Percentiles rank a stretch among this genome's conserved stretches.
Conservation (phyloP, 2,888 invertebrate genomes). For the Eulithis testata region DNA sequence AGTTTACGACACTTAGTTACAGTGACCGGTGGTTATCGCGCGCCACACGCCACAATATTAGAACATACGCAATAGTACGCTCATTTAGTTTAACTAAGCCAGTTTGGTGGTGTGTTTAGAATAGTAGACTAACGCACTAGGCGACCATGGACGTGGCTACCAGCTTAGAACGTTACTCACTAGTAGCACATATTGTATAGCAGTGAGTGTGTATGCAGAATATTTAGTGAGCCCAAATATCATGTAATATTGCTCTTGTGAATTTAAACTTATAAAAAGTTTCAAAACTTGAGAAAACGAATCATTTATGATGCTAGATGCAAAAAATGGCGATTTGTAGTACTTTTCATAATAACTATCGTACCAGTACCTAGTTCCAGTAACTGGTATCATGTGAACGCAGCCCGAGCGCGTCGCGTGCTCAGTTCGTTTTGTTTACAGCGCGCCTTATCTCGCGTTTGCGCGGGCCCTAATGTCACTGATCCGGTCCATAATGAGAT, state of each 20-base stretch:
- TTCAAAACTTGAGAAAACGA: too few relatives aligned
- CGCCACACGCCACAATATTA: constrained; percentile 13
- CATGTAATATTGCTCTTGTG: too few relatives aligned
- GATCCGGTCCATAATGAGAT: constrained; percentile 36
- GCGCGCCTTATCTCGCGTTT: constrained; percentile 32
- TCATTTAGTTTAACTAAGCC: not conserved
- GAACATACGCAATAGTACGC: not conserved
- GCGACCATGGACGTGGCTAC: too few relatives aligned
- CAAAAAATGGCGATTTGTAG: too few relatives aligned
- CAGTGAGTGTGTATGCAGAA: too few relatives aligned
- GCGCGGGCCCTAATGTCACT: constrained; percentile 38
- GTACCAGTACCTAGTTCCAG: not conserved
- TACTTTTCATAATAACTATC: too few relatives aligned
- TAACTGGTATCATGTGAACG: constrained; percentile 1
- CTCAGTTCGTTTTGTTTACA: constrained; percentile 33
- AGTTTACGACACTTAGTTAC: constrained; percentile 21
- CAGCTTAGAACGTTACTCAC: too few relatives aligned
- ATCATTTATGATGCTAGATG: too few relatives aligned
- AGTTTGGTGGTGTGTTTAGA: not conserved
- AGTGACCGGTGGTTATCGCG: constrained; percentile 10
- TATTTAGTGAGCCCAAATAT: too few relatives aligned
- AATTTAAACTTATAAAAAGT: too few relatives aligned
- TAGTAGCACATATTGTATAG: too few relatives aligned
- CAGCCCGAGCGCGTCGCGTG: constrained; percentile 29
- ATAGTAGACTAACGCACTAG: not conserved